Percentiles rank a stretch among this genome's conserved stretches.
Conservation (phyloP, 2,888 invertebrate species). For the Andrena fulva region DNA sequence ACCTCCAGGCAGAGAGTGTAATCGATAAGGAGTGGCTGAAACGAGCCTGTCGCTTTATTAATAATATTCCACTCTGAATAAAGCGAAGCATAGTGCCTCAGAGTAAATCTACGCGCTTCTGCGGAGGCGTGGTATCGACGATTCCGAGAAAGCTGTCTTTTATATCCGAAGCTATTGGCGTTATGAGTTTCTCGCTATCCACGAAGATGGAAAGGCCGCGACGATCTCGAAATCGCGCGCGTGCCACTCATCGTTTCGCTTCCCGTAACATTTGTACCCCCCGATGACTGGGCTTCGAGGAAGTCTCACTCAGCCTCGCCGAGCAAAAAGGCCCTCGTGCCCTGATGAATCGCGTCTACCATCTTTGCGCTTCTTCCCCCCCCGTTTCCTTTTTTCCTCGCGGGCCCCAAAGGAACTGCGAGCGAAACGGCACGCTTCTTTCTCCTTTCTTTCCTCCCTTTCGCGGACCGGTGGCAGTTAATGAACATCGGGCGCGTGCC, state of each 20-base stretch:
- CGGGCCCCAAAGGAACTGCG: constrained; percentile 76
- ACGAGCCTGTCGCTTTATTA: constrained; percentile 21
- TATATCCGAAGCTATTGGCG: neutral
- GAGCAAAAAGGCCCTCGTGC: constrained; percentile 36
- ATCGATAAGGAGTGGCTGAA: constrained; percentile 36
- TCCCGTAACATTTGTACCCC: constrained; percentile 41
- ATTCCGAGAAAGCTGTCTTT: neutral
- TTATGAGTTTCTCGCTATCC: neutral
- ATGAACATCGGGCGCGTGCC: constrained; percentile 74
- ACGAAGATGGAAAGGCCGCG: neutral
- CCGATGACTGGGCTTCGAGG: constrained; percentile 48
- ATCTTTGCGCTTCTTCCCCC: constrained; percentile 30
- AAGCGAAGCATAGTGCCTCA: neutral
- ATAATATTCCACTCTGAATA: constrained; percentile 38
- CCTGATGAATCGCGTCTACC: constrained; percentile 40
- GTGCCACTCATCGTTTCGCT: constrained; percentile 11
- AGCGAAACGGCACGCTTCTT: constrained; percentile 79
- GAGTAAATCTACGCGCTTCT: neutral
- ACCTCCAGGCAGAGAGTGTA: neutral
- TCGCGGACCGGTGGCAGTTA: constrained; percentile 57
- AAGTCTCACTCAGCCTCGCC: constrained; percentile 51
- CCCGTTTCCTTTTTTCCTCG: neutral
- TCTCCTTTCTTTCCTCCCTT: constrained; percentile 25
- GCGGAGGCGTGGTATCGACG: neutral
- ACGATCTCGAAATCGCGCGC: constrained; percentile 19